A percentile compares a stretch with the other conserved stretches of the same genome.
Conservation (phyloP, 2,888 invertebrate species). For the Andrena haemorrhoa region DNA sequence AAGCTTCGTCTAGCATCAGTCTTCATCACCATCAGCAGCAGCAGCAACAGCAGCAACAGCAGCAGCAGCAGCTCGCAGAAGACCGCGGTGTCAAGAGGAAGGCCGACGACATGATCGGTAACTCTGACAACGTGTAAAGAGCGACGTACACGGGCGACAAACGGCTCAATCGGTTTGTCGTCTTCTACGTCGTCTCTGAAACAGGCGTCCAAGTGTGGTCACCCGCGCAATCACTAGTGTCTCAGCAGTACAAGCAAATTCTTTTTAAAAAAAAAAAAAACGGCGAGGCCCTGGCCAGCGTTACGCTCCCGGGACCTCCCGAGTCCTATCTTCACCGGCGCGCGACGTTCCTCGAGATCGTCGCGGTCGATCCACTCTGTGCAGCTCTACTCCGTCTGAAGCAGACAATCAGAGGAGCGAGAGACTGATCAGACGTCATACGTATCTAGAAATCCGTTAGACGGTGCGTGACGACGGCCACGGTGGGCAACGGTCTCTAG, state of each 20-base stretch:
- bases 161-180: constrained; percentile 40
- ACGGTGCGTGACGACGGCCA: constrained; percentile 62
- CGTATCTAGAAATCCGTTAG: constrained; percentile 68
- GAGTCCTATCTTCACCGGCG: constrained; percentile 1
- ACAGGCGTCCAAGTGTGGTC: constrained; percentile 83
- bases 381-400: constrained; percentile 11
- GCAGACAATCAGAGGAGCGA: not conserved
- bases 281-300: constrained; percentile 15
- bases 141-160: constrained; percentile 43
- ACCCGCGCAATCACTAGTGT: constrained; percentile 80
- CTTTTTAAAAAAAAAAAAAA: constrained; percentile 31
- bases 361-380: constrained; percentile 10
- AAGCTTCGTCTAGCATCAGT: constrained; percentile 70
- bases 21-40: constrained; percentile 74
- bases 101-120: constrained; percentile 82
- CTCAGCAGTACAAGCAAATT: constrained; percentile 78
- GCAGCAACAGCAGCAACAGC: constrained; percentile 73
- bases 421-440: constrained; percentile 36
- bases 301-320: constrained; percentile 11
- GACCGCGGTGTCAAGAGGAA: constrained; percentile 82
- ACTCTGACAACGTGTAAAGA: constrained; percentile 78
- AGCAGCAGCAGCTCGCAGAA: constrained; percentile 71
- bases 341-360: not conserved
- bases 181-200: constrained; percentile 42
- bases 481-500: constrained; percentile 57